Evolutionary conservation across 1,140 invertebrate genomes (phyloP).

Genomic region (Limonius californicus): DNA sequence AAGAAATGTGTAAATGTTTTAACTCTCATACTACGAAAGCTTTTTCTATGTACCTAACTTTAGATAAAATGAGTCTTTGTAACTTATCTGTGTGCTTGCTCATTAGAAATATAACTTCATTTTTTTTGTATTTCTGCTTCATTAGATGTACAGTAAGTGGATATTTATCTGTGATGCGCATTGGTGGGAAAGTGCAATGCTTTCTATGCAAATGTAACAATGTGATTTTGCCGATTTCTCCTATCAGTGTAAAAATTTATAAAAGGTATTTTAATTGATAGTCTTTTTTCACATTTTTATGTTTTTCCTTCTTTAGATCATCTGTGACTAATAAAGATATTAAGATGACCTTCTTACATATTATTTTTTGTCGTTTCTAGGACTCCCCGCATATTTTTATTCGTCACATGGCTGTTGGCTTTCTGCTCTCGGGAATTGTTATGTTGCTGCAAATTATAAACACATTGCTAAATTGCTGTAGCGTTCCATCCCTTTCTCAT

Average conservation of each 20-base stretch:
- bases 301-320: constrained; percentile 11
- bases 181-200: constrained; percentile 45
- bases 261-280: constrained; percentile 30
- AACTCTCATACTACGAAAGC: background rate
- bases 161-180: constrained; percentile 44
- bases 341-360: background rate
- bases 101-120: constrained; percentile 19
- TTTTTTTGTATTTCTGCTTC: constrained; percentile 20
- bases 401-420: no score
- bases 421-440: no score
- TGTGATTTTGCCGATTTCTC: constrained; percentile 45
- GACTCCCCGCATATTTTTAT: no score
- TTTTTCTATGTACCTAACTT: constrained; percentile 9
- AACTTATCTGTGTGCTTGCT: constrained; percentile 27
- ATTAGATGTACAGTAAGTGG: constrained; percentile 24
- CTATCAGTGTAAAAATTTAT: constrained; percentile 32
- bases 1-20: constrained; percentile 6
- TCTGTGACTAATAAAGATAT: constrained; percentile 14
- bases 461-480: no score
- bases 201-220: constrained; percentile 40
- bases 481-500: no score
- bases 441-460: no score
- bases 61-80: constrained; percentile 7
- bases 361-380: no score
- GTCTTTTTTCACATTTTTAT: constrained; percentile 43